A percentile compares a stretch with the other conserved stretches of the same genome.
Evolutionary conservation across 2,797 vertebrate genomes (phyloP).

Genomic region (Emydoidea blandingii): DNA sequence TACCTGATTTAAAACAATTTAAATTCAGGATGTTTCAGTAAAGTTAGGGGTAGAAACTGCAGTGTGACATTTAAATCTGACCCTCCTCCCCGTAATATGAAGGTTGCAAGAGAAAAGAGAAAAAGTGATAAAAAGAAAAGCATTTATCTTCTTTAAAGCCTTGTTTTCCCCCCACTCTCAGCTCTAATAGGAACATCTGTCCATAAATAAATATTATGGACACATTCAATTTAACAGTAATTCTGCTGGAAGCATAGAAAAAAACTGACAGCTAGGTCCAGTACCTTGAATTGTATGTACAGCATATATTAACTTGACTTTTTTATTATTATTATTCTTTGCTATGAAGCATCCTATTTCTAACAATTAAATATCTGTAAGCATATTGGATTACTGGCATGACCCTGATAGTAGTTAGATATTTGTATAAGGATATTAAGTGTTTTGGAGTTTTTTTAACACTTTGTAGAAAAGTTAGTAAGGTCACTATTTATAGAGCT

Average conservation of each 20-base stretch:
- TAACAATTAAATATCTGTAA: neutral
- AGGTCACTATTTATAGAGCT: neutral
- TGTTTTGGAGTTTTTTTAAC: neutral
- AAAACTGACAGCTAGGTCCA: slow-evolving; percentile 21
- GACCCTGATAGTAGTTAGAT: neutral
- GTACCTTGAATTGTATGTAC: neutral
- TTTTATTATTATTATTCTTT: neutral
- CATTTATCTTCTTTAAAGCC: slow-evolving; percentile 13
- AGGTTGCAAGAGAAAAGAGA: slow-evolving; percentile 24
- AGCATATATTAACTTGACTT: neutral
- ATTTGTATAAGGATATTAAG: neutral
- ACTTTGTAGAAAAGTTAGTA: neutral
- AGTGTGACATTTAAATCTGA: neutral
- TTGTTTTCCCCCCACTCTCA: neutral
- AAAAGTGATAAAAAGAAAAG: slow-evolving; percentile 44
- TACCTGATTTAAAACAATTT: neutral
- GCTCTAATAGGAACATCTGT: slow-evolving; percentile 42
- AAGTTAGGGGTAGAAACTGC: neutral
- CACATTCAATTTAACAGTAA: slow-evolving; percentile 33
- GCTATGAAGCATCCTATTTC: neutral
- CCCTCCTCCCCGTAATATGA: neutral
- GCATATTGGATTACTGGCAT: neutral
- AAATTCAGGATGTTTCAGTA: neutral
- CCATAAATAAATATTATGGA: slow-evolving; percentile 64
- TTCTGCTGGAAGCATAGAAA: slow-evolving; percentile 40